Percentiles rank a stretch among this genome's conserved stretches.
These are phyloP conservation scores for Heliangelus exortis DNA, from an alignment of 2,797 vertebrate species.

Conservation along the genomic window DNA sequence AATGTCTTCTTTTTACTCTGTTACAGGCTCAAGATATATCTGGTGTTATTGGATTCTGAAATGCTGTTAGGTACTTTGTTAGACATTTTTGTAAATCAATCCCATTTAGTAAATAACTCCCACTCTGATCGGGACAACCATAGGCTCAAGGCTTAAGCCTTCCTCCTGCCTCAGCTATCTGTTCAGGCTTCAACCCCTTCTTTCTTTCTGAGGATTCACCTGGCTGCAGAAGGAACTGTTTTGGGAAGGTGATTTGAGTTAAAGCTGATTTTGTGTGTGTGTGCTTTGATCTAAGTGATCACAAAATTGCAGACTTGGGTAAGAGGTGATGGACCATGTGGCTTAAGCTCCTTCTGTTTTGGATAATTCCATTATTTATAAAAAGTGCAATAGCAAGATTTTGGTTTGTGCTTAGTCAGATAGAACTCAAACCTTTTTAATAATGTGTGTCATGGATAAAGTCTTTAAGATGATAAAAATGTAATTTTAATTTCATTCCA, in stretches of 20 bases:
- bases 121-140: rapidly evolving
- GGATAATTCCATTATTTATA: not conserved
- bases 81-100: not conserved
- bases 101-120: not conserved
- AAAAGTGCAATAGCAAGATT: not conserved
- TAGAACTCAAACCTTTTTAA: not conserved
- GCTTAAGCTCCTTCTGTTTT: not conserved
- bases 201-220: not conserved
- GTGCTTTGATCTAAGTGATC: not conserved
- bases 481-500: not conserved
- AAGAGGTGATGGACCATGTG: not conserved
- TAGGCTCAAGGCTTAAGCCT: not conserved
- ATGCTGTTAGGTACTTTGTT: not conserved
- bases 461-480: not conserved
- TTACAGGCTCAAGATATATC: not conserved
- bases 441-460: not conserved
- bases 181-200: not conserved
- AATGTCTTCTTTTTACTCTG: not conserved
- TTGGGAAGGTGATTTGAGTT: not conserved
- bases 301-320: not conserved
- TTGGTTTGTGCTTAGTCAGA: not conserved
- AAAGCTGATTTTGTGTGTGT: not conserved
- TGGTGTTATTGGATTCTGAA: not conserved
- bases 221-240: not conserved
- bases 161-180: not conserved